Base-by-base conservation (phyloP, 2,888 invertebrate genomes). In the Ophioninae sp. region DNA sequence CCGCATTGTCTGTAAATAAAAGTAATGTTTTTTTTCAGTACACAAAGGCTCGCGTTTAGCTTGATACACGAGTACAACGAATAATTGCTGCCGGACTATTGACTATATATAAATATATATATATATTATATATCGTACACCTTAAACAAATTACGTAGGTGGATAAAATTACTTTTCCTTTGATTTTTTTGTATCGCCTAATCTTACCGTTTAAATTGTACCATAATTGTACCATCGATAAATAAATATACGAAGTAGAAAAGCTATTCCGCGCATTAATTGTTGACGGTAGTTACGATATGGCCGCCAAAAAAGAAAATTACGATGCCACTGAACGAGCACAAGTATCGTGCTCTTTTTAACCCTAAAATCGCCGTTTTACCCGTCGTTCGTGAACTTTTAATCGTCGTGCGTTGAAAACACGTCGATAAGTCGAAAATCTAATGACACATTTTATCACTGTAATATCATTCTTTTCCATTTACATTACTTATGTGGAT, bases 181-280 rank as follows among this genome's bases (percentile, higher is more conserved):
- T 1, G 50, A 50, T 50, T 57, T 65, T 67, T 79, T 82, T 75
- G 39, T 67, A 80, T 70, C 59, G 64, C 57, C 74, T 74, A 23
- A 65, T 67, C 64, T 79, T 73, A 80, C 17, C 41, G 59, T 83
- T 79, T 75, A 59, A 72, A 83, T 73, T 84, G 65, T 79, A 81
- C 65, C 41, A 76, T 72, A 81, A 75, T 68, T 79, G 69, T 50
- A 44, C 67, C 82, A 76, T 77, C 72, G 61, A 62, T 64, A 41
- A 85, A 84, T 82, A 85, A 81, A 81, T 81, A 68, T 74, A 50
- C 65, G 17, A 65, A 44, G 79, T 72, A 72, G 57, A 17, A 72
- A 79, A 79, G 41, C 62, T 56, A 72, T 8, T 17, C 20, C 5
- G 67, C n/a, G 20, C 6, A 13, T 5, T 23, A 10, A 41, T 17